Base-by-base conservation (phyloP, 2,888 invertebrate genomes). In the Microplitis deprimator region DNA sequence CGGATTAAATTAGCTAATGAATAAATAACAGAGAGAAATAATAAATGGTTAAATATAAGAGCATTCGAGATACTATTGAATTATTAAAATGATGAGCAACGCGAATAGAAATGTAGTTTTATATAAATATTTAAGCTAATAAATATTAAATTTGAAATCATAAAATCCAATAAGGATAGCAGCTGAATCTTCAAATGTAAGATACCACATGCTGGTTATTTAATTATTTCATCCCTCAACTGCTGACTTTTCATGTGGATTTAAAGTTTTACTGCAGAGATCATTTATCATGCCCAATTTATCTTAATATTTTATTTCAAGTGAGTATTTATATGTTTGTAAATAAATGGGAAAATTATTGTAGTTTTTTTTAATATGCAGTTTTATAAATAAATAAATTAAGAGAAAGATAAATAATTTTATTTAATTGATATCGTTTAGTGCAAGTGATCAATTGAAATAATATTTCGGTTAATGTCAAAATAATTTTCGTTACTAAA, bases 161-260 rank as follows among this genome's bases (percentile, higher is more conserved):
- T 8, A 13, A 10, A 50, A 50, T 50, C 8, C 50, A 13, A 50
- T 13, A 29, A 29, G 64, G 64, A 10, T 39, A 6, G 60, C 60
- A 39, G 71, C 61, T 61, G 50, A 50, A 5, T 50, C 5, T 5
- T 13, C 10, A 50, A 13, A 4, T 39, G 20, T 40, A 41, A 38
- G 65, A 60, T 50, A 59, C 64, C 64, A 17, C 10, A 67, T 67
- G 71, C 13, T n/a, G 65, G 79, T 77, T 81, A 76, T 82, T 81
- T 79, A 83, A 82, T 83, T 81, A 81, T 81, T 82, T 81, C 78
- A 82, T 82, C 80, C 4, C 13, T 50, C 50, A 50, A 50, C 3
- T 50, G 8, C 5, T 13, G 50, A 10, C 50, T 13, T 50, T 50
- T 50, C 13, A 50, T 50, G 8, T 50, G 13, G 50, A 50, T 50